Evolutionary conservation across 2,888 invertebrate genomes (phyloP).

Genomic region (Celastrina argiolus): DNA sequence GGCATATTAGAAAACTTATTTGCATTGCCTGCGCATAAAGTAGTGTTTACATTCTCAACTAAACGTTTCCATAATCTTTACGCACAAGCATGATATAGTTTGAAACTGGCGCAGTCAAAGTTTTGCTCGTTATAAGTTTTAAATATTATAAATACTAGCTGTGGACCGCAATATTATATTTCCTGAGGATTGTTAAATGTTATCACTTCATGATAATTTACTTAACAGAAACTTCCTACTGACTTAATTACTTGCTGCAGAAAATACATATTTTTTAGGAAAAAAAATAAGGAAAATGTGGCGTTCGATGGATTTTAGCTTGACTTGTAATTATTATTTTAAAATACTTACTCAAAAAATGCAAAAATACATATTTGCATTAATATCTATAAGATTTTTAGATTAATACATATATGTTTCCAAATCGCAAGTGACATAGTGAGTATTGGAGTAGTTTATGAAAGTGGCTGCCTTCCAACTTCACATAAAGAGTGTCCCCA

Average conservation of each 20-base stretch:
- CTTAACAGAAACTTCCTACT: neutral
- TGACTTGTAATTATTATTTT: too few species aligned
- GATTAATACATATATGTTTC: neutral
- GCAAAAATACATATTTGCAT: neutral
- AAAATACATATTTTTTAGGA: neutral
- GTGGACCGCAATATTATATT: neutral
- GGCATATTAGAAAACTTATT: neutral
- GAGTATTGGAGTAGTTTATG: constrained; percentile 27
- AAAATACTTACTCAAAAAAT: too few species aligned
- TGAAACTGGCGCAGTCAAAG: neutral
- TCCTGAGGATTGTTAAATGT: neutral
- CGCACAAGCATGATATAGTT: neutral
- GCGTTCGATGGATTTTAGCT: too few species aligned
- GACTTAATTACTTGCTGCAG: neutral
- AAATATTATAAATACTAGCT: neutral
- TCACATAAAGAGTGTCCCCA: constrained; percentile 28
- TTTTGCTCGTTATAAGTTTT: constrained; percentile 14
- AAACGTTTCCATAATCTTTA: constrained; percentile 1
- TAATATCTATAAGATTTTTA: neutral
- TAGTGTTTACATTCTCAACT: constrained; percentile 7
- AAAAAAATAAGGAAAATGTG: too few species aligned
- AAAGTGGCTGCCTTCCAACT: constrained; percentile 31
- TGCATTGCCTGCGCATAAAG: neutral
- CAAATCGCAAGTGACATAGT: constrained; percentile 21
- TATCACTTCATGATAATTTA: too few species aligned